These are phyloP conservation scores for Clarias gariepinus DNA, from an alignment of 2,113 vertebrate species.

Conservation along the genomic window DNA sequence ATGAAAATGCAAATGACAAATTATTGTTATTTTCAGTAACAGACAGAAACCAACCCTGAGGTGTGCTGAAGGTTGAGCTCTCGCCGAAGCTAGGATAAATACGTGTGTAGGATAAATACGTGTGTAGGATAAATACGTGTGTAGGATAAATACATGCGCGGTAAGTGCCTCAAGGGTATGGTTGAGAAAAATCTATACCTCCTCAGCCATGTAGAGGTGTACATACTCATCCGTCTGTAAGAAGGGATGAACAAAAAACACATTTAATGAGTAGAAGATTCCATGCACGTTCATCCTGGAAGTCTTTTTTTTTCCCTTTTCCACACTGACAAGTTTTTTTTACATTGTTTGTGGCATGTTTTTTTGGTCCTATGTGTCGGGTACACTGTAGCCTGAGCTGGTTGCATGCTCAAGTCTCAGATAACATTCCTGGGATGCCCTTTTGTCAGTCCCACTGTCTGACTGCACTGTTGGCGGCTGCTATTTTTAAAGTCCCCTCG, in stretches of 20 bases:
- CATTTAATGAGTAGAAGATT: neutral
- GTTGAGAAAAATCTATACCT: neutral
- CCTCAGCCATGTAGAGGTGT: neutral
- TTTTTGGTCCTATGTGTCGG: neutral
- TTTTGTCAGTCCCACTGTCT: slow-evolving; percentile 1
- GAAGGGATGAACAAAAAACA: neutral
- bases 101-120: too few species aligned
- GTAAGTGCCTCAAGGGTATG: neutral
- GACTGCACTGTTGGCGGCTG: neutral
- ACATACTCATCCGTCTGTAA: neutral
- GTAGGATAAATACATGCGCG: too few species aligned
- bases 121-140: too few species aligned
- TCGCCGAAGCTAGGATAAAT: neutral
- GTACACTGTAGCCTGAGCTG: neutral
- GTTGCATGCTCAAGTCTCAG: neutral
- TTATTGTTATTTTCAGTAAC: too few species aligned
- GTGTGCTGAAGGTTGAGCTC: too few species aligned
- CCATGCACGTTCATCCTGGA: neutral
- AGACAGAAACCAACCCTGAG: too few species aligned
- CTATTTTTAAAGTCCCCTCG: slow-evolving; percentile 13
- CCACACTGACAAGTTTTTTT: neutral
- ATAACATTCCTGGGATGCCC: neutral
- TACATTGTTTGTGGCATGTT: neutral
- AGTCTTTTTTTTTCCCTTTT: neutral
- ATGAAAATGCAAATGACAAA: neutral